Evolutionary conservation across 2,888 invertebrate genomes (phyloP), one percentile per base, ranked within the genome.

Genomic region (Stegophylla sp.): DNA sequence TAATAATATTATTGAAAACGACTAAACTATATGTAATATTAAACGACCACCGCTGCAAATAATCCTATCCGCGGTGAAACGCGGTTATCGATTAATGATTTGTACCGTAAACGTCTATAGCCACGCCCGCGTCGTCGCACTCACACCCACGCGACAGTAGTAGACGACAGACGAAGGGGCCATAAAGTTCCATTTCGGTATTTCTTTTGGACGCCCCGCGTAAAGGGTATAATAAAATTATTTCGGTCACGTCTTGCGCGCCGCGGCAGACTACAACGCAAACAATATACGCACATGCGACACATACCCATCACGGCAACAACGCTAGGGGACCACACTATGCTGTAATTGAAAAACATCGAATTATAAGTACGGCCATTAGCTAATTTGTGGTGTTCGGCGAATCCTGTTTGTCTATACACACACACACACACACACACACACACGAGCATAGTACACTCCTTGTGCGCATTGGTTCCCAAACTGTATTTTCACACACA

Each of bases 271-370:
- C 20, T 23, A 15, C 17, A 56, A 34, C 34, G 7, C 34, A 34
- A 34, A 34, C 34, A 34, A 7, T n/a, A n/a, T n/a, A n/a, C 34
- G 34, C 34, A 7, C 34, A 34, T 7, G 34, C 4, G 3, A 34
- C 7, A 34, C 34, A 7, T n/a, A n/a, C n/a, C n/a, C n/a, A n/a
- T n/a, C n/a, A 53, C 20, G 53, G n/a, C 53, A 3, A 53, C 53
- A 23, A 1, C 51, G 17, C 51, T 17, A 15, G 7, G 7, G 7
- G 45, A 15, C 45, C 45, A 15, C 45, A 53, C 51, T 71, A 41
- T 2, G 13, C 20, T 4, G 51, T 75, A 75, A 75, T 75, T 75
- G 74, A 64, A 75, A 75, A 75, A 75, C 74, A 75, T 51, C 51
- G 34, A 64, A 75, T 63, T 51, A 63, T 28, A 59, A 63, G 34